Conservation (phyloP, 2,797 vertebrate genomes). For the Squalus acanthias region DNA sequence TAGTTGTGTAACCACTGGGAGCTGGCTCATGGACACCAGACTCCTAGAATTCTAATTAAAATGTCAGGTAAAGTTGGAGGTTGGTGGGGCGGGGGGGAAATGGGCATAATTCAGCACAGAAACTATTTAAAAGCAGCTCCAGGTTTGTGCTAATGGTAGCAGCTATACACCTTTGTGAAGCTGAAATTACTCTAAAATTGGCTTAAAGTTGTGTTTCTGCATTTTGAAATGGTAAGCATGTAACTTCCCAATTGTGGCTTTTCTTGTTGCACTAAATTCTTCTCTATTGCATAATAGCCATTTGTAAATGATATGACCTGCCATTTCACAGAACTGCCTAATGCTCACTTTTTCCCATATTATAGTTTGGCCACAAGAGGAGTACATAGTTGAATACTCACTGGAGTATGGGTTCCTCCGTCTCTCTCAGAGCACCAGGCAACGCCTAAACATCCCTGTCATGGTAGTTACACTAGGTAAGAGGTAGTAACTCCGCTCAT, state of each 20-base stretch:
- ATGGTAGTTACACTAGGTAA: conserved; percentile 95
- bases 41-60: background rate
- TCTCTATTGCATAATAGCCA: background rate
- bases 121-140: background rate
- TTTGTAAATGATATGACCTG: background rate
- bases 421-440: conserved; percentile 83
- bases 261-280: background rate
- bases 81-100: background rate
- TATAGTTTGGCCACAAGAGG: conserved; percentile 88
- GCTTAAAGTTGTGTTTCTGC: background rate
- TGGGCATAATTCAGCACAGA: background rate
- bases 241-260: background rate
- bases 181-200: background rate
- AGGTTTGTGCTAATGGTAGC: background rate
- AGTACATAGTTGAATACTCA: conserved; percentile 94
- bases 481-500: conserved; percentile 40
- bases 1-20: background rate
- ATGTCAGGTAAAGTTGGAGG: background rate
- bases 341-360: conserved; percentile 6
- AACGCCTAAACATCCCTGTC: conserved; percentile 89
- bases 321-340: background rate
- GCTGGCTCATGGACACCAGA: background rate
- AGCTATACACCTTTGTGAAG: background rate
- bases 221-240: background rate
- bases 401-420: conserved; percentile 91